These are phyloP conservation scores for Sphenopsis melanotis DNA, from an alignment of 2,797 vertebrate genomes.

Conservation along the genomic window DNA sequence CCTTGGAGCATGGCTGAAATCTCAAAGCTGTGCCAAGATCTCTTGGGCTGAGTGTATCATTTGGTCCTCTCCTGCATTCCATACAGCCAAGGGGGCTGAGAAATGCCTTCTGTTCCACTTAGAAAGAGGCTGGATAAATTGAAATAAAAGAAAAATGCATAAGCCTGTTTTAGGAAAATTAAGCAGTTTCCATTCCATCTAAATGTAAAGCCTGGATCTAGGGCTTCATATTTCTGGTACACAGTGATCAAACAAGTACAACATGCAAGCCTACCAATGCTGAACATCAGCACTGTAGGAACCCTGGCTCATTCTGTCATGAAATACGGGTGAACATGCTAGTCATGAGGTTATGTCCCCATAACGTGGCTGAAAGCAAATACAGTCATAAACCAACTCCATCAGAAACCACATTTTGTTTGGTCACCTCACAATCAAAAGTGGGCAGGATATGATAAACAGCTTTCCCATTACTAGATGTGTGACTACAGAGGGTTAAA, in stretches of 20 bases:
- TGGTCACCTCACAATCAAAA: not conserved
- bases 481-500: not conserved
- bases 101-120: not conserved
- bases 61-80: not conserved
- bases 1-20: not conserved
- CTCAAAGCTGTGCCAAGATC: not conserved
- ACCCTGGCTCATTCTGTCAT: not conserved
- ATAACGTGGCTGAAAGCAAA: not conserved
- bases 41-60: accelerated
- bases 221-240: not conserved
- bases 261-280: not conserved
- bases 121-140: not conserved
- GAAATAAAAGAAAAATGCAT: not conserved
- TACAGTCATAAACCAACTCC: not conserved
- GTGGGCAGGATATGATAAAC: not conserved
- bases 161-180: not conserved
- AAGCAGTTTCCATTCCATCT: not conserved
- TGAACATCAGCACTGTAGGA: not conserved
- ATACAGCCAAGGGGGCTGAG: not conserved
- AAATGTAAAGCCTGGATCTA: not conserved
- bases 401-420: not conserved
- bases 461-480: not conserved
- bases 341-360: not conserved
- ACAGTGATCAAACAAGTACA: not conserved
- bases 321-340: not conserved